phyloP scores from a whole-genome alignment of 2,113 vertebrate species.

The Rhodinocichla rosea region DNA sequence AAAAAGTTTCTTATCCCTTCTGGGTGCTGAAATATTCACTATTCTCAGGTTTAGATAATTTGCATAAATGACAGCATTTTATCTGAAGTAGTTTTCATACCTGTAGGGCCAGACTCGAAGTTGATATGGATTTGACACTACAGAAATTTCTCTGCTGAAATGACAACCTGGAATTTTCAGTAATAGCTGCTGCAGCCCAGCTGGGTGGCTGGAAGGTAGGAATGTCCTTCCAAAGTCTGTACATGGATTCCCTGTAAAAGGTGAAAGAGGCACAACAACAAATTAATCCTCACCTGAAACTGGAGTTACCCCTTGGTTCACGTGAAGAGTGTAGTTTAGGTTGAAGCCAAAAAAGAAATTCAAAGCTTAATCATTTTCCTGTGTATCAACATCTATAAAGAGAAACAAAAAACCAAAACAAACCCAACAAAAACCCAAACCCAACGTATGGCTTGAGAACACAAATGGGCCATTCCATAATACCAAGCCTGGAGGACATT shows the following conservation, averaged over 20 bases:
- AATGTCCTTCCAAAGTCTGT: not conserved
- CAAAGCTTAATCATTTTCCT: not conserved
- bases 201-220: not conserved
- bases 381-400: not conserved
- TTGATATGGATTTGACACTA: not conserved
- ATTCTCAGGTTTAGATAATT: not conserved
- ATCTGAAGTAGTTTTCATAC: not conserved
- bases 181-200: not conserved
- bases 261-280: not conserved
- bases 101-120: not conserved
- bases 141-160: not conserved
- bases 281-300: not conserved
- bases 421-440: not conserved
- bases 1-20: not conserved
- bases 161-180: not conserved
- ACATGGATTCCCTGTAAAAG: not conserved
- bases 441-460: accelerated
- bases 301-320: not conserved
- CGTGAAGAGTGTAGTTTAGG: not conserved
- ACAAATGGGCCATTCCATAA: not conserved
- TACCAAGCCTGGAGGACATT: not conserved
- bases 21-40: not conserved
- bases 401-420: not conserved
- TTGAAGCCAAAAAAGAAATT: not conserved
- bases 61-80: not conserved